A percentile compares a stretch with the other conserved stretches of the same genome.
phyloP scores from a whole-genome alignment of 2,113 vertebrate genomes.

The Thalassarche chlororhynchos region DNA sequence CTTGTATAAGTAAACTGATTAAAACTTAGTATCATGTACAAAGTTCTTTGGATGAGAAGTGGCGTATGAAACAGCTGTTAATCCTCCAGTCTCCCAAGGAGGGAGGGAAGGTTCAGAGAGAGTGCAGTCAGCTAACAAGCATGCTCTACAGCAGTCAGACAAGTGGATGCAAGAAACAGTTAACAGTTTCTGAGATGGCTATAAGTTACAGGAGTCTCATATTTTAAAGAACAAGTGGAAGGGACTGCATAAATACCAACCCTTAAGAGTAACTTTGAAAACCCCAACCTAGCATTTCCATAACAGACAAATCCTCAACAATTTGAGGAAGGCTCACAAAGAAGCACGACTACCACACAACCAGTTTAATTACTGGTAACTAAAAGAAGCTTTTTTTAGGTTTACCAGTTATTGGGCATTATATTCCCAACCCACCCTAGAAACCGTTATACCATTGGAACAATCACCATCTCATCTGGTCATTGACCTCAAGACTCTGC shows the following conservation, averaged over 20 bases:
- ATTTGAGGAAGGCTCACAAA: not conserved
- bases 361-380: not conserved
- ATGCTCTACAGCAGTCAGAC: not conserved
- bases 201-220: not conserved
- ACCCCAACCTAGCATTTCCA: not conserved
- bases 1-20: not conserved
- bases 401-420: not conserved
- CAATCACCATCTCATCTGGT: not conserved
- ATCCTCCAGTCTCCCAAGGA: not conserved
- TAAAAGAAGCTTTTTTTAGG: not conserved
- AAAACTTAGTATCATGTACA: not conserved
- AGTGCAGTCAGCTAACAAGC: not conserved
- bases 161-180: not conserved
- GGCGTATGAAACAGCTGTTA: not conserved
- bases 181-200: not conserved
- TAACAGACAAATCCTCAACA: not conserved
- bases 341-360: not conserved
- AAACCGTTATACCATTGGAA: not conserved
- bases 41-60: not conserved
- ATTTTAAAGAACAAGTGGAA: not conserved
- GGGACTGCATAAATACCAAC: not conserved
- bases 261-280: not conserved
- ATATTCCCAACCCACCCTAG: not conserved
- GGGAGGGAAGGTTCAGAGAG: not conserved
- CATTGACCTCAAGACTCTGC: not conserved